Conservation (phyloP, 2,888 invertebrate species). For the Dynastes hyllus region DNA sequence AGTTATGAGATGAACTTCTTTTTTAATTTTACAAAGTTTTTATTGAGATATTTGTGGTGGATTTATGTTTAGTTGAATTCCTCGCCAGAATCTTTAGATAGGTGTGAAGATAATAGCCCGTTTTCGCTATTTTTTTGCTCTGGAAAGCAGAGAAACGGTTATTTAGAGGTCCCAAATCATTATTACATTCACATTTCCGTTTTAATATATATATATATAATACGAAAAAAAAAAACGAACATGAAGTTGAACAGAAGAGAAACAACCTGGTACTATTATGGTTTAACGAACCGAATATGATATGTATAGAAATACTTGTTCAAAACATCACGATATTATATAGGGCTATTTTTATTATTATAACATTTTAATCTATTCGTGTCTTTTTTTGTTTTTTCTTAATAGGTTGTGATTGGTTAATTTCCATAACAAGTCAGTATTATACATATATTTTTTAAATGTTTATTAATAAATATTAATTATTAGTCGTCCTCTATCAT, state of each 20-base stretch:
- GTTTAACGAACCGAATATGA: neutral
- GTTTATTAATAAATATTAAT: constrained; percentile 44
- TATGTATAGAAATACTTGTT: constrained; percentile 3
- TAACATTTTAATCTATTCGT: constrained; percentile 25
- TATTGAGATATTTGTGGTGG: constrained; percentile 40
- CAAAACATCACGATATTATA: neutral
- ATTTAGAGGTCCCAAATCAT: too few relatives aligned
- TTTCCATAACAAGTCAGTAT: constrained; percentile 52
- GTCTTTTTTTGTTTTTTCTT: constrained; percentile 35
- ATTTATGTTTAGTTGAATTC: constrained; percentile 8
- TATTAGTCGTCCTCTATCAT: constrained; percentile 37
- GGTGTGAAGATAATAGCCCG: too few relatives aligned
- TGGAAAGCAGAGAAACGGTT: too few relatives aligned
- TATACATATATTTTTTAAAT: constrained; percentile 47
- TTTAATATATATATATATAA: too few relatives aligned
- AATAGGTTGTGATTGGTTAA: constrained; percentile 53
- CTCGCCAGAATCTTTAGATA: neutral
- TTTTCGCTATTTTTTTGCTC: too few relatives aligned
- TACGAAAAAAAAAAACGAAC: too few relatives aligned
- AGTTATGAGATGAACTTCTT: constrained; percentile 63
- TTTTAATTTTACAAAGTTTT: constrained; percentile 57
- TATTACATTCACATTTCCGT: too few relatives aligned
- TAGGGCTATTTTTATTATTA: constrained; percentile 30
- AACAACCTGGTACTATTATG: neutral
- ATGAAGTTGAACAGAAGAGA: too few relatives aligned